Conservation (phyloP, 2,797 vertebrate species). For the Sebastes oblongus region DNA sequence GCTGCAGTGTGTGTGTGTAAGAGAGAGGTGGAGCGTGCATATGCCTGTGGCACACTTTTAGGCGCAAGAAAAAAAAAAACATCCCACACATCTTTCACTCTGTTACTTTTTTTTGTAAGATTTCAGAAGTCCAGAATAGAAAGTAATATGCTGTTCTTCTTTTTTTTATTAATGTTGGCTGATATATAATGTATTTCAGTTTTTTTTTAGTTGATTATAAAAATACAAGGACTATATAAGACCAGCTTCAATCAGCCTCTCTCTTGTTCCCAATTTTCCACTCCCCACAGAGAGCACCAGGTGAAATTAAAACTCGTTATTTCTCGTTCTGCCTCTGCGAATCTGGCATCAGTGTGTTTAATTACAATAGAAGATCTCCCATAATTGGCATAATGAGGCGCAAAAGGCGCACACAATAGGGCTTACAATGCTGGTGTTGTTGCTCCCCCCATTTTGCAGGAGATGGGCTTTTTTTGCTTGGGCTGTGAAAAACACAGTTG, state of each 20-base stretch:
- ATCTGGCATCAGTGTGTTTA: slow-evolving; percentile 75
- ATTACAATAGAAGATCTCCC: slow-evolving; percentile 73
- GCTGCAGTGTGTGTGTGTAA: slow-evolving; percentile 15
- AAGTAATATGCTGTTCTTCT: not conserved
- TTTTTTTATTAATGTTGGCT: not conserved
- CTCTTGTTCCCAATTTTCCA: slow-evolving; percentile 51
- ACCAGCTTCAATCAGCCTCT: slow-evolving; percentile 21
- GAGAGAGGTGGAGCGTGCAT: not conserved
- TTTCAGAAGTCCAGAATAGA: not conserved
- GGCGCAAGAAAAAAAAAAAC: not conserved
- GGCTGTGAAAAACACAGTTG: slow-evolving; percentile 79
- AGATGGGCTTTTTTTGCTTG: slow-evolving; percentile 78
- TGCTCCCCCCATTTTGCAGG: slow-evolving; percentile 70
- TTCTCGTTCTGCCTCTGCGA: slow-evolving; percentile 56
- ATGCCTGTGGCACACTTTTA: slow-evolving; percentile 28
- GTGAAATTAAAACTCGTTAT: slow-evolving; percentile 71
- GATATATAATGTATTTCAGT: not conserved
- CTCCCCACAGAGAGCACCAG: slow-evolving; percentile 63
- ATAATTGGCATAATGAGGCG: slow-evolving; percentile 83
- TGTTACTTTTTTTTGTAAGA: not conserved
- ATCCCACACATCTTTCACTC: not conserved
- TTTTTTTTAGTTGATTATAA: not conserved
- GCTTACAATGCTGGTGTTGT: slow-evolving; percentile 75
- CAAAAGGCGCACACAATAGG: slow-evolving; percentile 75
- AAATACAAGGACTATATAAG: not conserved